Base-by-base conservation (phyloP, 2,888 invertebrate species). In the Cheilosia impressa region DNA sequence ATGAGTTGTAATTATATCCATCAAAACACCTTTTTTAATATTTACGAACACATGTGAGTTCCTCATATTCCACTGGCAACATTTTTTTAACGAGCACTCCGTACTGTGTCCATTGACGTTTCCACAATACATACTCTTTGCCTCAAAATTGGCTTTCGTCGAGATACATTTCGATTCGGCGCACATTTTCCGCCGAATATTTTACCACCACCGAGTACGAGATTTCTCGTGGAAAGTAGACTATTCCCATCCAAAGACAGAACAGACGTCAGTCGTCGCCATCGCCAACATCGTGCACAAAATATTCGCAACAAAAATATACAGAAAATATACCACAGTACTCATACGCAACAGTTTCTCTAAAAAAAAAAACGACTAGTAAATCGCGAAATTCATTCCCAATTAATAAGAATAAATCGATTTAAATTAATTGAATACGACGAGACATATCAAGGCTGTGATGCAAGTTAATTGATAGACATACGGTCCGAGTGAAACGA, bases 281-380 rank as follows among this genome's bases (percentile, higher is more conserved):
- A 69, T 63, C 34, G 38, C 38, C 13, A 52, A 34, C 63, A 27
- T 34, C 19, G 63, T 50, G 22, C 69, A 58, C 31, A 50, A 43
- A 41, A 50, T 24, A 57, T 17, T 66, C 50, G 2, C 17, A 3
- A 75, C 24, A 57, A 45, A 19, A 65, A 55, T 38, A 53, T 47
- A 31, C 31, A 7, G 2, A 38, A 13, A 10, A 34, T n/a, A 45
- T 27, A 9, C 5, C 7, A 31, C 5, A 58, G 1, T 34, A 13
- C 60, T 41, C 68, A 62, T 68, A 77, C 60, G 68, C 77, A 77
- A 77, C 77, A 77, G 77, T 77, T 68, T 66, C 6, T 13, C 9
- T 66, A 50, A 5, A 2, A 17, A 19, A 38, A 27, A 15, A 50
- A 57, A 9, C 2, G 31, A 9, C 9, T 9, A 31, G 9, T 9